These are phyloP conservation scores for Chalcosyrphus nemorum DNA, from an alignment of 2,888 invertebrate genomes.

Conservation along the genomic window DNA sequence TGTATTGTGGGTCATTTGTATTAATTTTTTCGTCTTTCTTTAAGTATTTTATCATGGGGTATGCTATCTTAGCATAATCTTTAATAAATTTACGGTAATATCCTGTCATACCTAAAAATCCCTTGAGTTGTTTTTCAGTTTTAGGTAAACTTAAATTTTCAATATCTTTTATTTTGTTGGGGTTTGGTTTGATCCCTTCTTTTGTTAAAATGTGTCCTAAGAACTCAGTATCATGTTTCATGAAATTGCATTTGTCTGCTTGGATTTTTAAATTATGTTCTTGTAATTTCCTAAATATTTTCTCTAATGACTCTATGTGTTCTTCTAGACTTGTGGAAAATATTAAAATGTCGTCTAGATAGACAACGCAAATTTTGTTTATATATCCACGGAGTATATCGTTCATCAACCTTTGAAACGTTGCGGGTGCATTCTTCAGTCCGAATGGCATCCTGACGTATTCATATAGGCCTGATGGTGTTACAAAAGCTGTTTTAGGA, in stretches of 20 bases:
- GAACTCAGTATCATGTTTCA: not conserved
- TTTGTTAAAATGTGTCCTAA: not conserved
- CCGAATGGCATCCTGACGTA: not conserved
- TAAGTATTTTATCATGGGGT: too few species aligned
- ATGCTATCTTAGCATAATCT: too few species aligned
- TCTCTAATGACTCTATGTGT: not conserved
- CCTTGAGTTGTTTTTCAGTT: slow-evolving; percentile 17
- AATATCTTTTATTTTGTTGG: not conserved
- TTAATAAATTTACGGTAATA: too few species aligned
- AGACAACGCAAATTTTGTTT: not conserved
- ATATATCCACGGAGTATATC: not conserved
- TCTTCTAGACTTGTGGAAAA: not conserved
- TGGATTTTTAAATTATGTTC: not conserved
- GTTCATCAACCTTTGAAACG: not conserved
- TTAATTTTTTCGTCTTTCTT: slow-evolving; percentile 8
- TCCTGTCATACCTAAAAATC: not conserved
- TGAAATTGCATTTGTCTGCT: not conserved
- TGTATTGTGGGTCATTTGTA: slow-evolving; percentile 4
- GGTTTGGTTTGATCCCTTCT: not conserved
- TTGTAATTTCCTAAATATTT: not conserved
- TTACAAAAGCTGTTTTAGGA: not conserved
- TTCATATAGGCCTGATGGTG: not conserved
- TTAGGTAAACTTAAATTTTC: not conserved
- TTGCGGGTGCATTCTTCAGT: not conserved
- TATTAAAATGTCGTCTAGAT: not conserved